Evolutionary conservation across 2,797 vertebrate species (phyloP).

Genomic region (Clarias laeviceps): DNA sequence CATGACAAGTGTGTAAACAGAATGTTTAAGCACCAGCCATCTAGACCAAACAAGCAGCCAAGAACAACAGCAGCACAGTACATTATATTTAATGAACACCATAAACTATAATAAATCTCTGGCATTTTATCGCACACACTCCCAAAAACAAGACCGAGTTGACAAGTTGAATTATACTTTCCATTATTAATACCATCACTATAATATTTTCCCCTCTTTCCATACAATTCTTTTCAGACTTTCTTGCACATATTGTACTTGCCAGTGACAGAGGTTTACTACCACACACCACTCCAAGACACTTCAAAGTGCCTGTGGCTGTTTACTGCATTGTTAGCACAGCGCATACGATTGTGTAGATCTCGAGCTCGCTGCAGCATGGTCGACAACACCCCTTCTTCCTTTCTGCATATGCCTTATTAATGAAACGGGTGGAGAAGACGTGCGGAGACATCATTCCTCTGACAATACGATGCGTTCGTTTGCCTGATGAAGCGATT

Average conservation of each 20-base stretch:
- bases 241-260: constrained; percentile 51
- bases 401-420: constrained; percentile 53
- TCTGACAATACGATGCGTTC: constrained; percentile 50
- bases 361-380: constrained; percentile 37
- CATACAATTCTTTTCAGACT: constrained; percentile 29
- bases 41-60: constrained; percentile 16
- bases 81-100: not conserved
- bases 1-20: constrained; percentile 20
- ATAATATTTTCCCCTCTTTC: constrained; percentile 7
- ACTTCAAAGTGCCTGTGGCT: constrained; percentile 54
- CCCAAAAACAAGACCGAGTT: constrained; percentile 27
- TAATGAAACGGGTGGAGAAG: constrained; percentile 50
- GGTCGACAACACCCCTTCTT: constrained; percentile 40
- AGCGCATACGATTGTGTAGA: constrained; percentile 25
- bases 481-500: constrained; percentile 61
- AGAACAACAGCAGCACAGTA: constrained; percentile 17
- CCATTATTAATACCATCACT: constrained; percentile 28
- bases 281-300: constrained; percentile 50
- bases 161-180: constrained; percentile 35
- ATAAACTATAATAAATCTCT: not conserved
- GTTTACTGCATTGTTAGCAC: constrained; percentile 53
- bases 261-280: constrained; percentile 56
- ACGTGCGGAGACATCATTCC: constrained; percentile 48
- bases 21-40: constrained; percentile 5
- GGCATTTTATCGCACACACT: not conserved